Evolutionary conservation across 2,113 vertebrate genomes (phyloP), one percentile per base, ranked within the genome.

Genomic region (Indri indri): DNA sequence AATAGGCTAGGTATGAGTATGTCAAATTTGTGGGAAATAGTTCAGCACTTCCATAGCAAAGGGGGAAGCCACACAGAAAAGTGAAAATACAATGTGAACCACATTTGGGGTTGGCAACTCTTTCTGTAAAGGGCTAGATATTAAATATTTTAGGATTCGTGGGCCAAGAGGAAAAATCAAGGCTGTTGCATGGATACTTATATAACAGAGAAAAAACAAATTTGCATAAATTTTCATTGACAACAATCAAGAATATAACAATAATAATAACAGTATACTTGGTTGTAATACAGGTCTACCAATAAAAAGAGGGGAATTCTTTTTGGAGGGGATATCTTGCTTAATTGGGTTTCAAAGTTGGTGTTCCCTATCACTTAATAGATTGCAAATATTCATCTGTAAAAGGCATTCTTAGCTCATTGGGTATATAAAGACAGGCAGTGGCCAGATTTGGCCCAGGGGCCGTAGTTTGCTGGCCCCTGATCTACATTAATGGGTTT

Each of bases 21-120:
- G 20, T 73, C 66, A 91, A 91, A 92, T 66, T 83, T 93, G 54
- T 87, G 42, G 37, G 74, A 91, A 95, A 71, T 9, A 88, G 17
- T 34, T 61, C 12, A 34, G 40, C 57, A 88, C 86, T 97, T 94
- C 42, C 85, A 85, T 90, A 94, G 81, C 73, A 97, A 65, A 88
- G 32, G 25, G 37, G 20, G 23, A 94, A 81, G 34, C 40, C 6
- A 84, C 12, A 40, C 23, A 70, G 61, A 91, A 30, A 88, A 90
- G 42, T 61, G 45, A 94, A 52, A 45, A 59, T 30, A 88, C 45
- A 40, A 83, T 40, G 22, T 61, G 42, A 79, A 66, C n/a, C 57
- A 30, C 10, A n/a, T 79, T 83, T 87, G 42, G 37, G 4, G 34
- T 59, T 94, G 54, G 30, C 54, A 59, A 82, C 7, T 61, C 37